Conservation (phyloP, 2,113 vertebrate species). For the Laterallus jamaicensis region DNA sequence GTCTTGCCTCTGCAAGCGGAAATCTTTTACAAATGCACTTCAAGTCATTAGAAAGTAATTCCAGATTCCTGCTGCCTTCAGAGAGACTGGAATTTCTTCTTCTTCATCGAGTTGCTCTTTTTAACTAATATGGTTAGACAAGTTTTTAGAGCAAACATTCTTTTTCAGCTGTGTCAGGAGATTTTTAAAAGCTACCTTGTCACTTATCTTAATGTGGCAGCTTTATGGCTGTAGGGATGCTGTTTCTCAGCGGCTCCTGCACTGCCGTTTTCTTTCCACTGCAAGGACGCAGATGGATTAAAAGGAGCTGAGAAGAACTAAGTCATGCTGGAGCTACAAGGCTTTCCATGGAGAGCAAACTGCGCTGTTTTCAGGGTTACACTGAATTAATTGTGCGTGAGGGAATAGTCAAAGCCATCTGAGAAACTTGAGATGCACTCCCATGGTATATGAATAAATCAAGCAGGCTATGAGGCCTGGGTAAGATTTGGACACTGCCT, state of each 20-base stretch:
- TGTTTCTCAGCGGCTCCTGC: neutral
- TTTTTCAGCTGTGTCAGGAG: neutral
- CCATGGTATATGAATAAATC: neutral
- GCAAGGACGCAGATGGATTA: neutral
- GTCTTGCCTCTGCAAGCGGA: neutral
- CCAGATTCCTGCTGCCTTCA: neutral
- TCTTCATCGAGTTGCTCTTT: neutral
- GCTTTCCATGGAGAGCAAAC: neutral
- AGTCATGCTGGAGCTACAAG: neutral
- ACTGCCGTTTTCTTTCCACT: neutral
- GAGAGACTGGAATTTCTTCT: neutral
- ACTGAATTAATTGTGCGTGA: neutral
- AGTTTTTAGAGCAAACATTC: constrained; percentile 28
- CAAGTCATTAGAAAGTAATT: neutral
- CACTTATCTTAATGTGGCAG: neutral
- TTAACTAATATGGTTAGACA: constrained; percentile 8
- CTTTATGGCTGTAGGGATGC: neutral
- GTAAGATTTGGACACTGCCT: neutral
- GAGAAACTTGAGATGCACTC: neutral
- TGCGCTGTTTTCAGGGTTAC: neutral
- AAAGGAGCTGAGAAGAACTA: neutral
- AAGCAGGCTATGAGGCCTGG: neutral
- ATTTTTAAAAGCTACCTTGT: constrained; percentile 27
- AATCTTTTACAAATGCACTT: neutral
- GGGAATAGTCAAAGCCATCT: neutral